Evolutionary conservation across 2,113 vertebrate species (phyloP).

Genomic region (Probosciger aterrimus): DNA sequence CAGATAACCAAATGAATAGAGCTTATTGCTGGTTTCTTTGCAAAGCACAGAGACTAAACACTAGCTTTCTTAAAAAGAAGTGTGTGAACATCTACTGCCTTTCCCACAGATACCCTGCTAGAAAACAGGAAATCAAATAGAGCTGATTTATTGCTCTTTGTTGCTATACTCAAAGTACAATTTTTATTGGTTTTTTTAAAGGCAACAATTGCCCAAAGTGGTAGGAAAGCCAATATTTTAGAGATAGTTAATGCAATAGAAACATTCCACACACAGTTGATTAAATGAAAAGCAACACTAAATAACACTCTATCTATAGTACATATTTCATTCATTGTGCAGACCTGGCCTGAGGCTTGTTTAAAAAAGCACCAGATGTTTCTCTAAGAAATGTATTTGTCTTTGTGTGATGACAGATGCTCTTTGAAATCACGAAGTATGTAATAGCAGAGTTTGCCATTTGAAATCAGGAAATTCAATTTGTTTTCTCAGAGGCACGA

Average conservation of each 20-base stretch:
- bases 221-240: conserved; percentile 47
- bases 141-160: not conserved
- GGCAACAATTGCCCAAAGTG: not conserved
- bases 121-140: not conserved
- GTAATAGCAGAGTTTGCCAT: conserved; percentile 76
- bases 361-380: conserved; percentile 82
- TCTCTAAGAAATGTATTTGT: conserved; percentile 78
- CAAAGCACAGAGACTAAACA: not conserved
- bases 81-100: not conserved
- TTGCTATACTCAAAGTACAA: not conserved
- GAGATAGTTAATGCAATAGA: conserved; percentile 58
- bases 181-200: not conserved
- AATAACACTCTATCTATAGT: conserved; percentile 73
- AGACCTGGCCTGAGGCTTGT: conserved; percentile 74
- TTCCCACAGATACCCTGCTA: not conserved
- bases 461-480: conserved; percentile 78
- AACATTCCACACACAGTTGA: conserved; percentile 69
- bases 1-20: not conserved
- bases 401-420: conserved; percentile 80
- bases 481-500: conserved; percentile 67
- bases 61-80: not conserved
- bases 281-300: conserved; percentile 74
- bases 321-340: conserved; percentile 76
- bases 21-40: not conserved
- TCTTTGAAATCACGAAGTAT: conserved; percentile 79